These are phyloP conservation scores for Echeneis naucrates DNA, from an alignment of 2,797 vertebrate species.

Conservation along the genomic window DNA sequence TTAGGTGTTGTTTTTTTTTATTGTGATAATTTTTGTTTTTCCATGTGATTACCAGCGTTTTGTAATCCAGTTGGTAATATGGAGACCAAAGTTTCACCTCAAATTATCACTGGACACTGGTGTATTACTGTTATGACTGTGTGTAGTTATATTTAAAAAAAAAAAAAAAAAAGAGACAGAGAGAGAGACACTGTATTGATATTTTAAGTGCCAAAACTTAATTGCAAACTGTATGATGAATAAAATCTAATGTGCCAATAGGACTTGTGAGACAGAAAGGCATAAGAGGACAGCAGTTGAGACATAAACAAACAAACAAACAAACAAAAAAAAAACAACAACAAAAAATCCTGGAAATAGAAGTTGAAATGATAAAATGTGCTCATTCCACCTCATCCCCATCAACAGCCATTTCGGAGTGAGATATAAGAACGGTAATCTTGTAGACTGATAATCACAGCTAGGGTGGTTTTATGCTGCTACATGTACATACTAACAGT, in stretches of 20 bases:
- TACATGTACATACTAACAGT: slow-evolving; percentile 76
- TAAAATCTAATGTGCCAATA: slow-evolving; percentile 78
- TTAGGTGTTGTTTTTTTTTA: no score
- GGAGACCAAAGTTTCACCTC: slow-evolving; percentile 83
- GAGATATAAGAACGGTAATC: slow-evolving; percentile 54
- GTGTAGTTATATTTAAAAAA: slow-evolving; percentile 69
- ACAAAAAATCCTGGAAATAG: slow-evolving; percentile 15
- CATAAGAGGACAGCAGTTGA: slow-evolving; percentile 28
- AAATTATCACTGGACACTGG: slow-evolving; percentile 71
- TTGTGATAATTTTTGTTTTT: slow-evolving; percentile 51
- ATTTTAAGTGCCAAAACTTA: slow-evolving; percentile 87
- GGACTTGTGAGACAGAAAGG: slow-evolving; percentile 66
- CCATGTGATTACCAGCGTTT: slow-evolving; percentile 71
- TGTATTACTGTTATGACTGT: slow-evolving; percentile 78
- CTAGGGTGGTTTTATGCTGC: slow-evolving; percentile 75
- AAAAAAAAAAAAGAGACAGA: slow-evolving; percentile 43
- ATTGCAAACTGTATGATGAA: slow-evolving; percentile 74
- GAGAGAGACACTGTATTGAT: slow-evolving; percentile 74
- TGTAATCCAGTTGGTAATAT: slow-evolving; percentile 74
- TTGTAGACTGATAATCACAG: slow-evolving; percentile 70
- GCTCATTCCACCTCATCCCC: slow-evolving; percentile 78
- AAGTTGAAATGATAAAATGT: slow-evolving; percentile 55
- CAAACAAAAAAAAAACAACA: slow-evolving; percentile 8
- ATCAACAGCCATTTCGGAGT: slow-evolving; percentile 72
- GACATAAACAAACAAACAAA: slow-evolving; percentile 30